Base-by-base conservation (phyloP, 2,888 invertebrate genomes). In the Ceriagrion tenellum region DNA sequence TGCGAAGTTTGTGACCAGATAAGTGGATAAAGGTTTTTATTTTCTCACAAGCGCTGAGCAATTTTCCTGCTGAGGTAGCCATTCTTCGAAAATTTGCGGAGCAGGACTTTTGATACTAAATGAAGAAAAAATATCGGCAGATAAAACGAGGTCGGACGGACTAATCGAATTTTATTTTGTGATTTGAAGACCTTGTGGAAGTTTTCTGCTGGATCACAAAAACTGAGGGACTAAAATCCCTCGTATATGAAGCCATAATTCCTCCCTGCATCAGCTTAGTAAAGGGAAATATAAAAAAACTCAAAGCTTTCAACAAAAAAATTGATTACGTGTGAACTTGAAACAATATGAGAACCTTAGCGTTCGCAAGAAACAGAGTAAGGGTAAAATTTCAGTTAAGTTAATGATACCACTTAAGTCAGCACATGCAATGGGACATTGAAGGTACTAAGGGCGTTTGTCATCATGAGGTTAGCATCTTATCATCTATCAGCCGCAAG, bases 151-250 rank as follows among this genome's bases (percentile, higher is more conserved):
- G 81, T 81, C 10, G 81, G 35, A 81, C 30, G 2, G 35, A 35
- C 81, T 35, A 81, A 81, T 81, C 81, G 35, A 81, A 81, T 81
- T 81, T 81, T 81, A 81, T 81, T 81, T 81, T 81, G 81, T 81
- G 35, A 81, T 81, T 81, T 81, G 81, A 81, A 35, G 81, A 81
- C 81, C 35, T 35, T 35, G 35, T 35, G 81, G 74, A 35, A 35
- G 30, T 81, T 81, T 81, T 81, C 30, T 30, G 81, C 81, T 81
- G 30, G 81, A 35, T 81, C 30, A 81, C 13, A 81, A 35, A 81
- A 81, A 69, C 69, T 12, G 26, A 23, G 69, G 18, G 69, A 69
- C 69, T 26, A 26, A 81, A 35, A 35, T 0, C 81, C 10, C 30
- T 35, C 81, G 12, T 81, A 35, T 35, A 35, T 81, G 81, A 81